A percentile compares a stretch with the other conserved stretches of the same genome.
phyloP scores from a whole-genome alignment of 2,888 invertebrate genomes.

The Eulithis prunata region DNA sequence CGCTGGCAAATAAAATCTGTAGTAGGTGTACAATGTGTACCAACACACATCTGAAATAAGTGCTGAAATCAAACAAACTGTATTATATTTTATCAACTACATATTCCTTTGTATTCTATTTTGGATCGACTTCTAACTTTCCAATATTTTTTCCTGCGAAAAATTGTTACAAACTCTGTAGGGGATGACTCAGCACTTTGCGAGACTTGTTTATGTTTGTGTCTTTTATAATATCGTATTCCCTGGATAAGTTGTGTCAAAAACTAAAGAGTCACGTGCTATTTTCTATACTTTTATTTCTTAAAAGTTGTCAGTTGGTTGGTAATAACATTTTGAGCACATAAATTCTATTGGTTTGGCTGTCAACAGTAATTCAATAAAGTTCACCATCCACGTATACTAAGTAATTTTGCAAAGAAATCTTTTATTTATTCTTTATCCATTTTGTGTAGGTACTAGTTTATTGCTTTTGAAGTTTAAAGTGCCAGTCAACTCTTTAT shows the following conservation, averaged over 20 bases:
- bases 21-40: too few relatives aligned
- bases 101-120: not conserved
- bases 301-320: not conserved
- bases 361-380: conserved; percentile 1
- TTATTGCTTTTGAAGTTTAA: not conserved
- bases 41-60: too few relatives aligned
- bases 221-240: conserved; percentile 10
- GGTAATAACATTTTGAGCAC: conserved; percentile 2
- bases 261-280: conserved; percentile 8
- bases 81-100: not conserved
- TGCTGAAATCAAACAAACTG: too few relatives aligned
- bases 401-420: too few relatives aligned
- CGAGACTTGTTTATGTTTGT: conserved; percentile 7
- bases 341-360: conserved; percentile 2
- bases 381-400: too few relatives aligned
- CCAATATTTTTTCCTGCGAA: not conserved
- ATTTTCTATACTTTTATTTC: conserved; percentile 4
- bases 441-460: too few relatives aligned
- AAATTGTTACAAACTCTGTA: not conserved
- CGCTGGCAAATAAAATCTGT: too few relatives aligned
- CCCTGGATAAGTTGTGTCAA: conserved; percentile 9
- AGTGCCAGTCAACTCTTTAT: not conserved
- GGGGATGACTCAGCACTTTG: conserved; percentile 9
- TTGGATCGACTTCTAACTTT: not conserved
- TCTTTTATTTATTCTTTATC: too few relatives aligned